These are phyloP conservation scores for Intellagama lesueurii DNA, from an alignment of 2,797 vertebrate genomes.

Conservation along the genomic window DNA sequence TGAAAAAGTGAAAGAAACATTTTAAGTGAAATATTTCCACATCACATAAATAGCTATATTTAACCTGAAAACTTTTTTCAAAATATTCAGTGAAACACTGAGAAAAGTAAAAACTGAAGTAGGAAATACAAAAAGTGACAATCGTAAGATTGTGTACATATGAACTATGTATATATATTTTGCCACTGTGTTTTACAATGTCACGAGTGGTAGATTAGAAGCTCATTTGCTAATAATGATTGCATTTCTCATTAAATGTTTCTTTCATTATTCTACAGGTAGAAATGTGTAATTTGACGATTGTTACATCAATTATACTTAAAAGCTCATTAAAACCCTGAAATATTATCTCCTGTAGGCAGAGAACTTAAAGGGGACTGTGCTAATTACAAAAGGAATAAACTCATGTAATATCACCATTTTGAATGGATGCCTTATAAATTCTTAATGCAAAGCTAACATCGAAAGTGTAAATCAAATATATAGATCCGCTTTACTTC, in stretches of 20 bases:
- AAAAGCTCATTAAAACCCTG: constrained; percentile 87
- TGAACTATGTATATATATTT: constrained; percentile 42
- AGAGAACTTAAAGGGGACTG: constrained; percentile 83
- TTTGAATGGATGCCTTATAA: constrained; percentile 86
- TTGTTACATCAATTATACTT: constrained; percentile 88
- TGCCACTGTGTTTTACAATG: constrained; percentile 82
- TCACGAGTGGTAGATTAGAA: constrained; percentile 83
- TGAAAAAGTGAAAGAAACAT: constrained; percentile 43
- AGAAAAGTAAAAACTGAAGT: constrained; percentile 4
- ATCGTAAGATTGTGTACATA: constrained; percentile 66
- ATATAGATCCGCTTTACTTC: constrained; percentile 86
- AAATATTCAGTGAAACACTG: neutral
- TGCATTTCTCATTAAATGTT: constrained; percentile 87
- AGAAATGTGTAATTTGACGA: constrained; percentile 84
- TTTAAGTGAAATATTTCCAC: neutral
- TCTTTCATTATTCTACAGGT: constrained; percentile 87
- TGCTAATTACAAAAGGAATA: constrained; percentile 88
- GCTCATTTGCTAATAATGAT: constrained; percentile 87
- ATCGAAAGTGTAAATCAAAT: constrained; percentile 89
- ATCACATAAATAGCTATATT: neutral
- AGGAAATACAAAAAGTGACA: constrained; percentile 61
- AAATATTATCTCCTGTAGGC: constrained; percentile 86
- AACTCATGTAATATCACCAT: constrained; percentile 85
- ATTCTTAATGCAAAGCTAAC: constrained; percentile 90
- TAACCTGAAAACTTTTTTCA: neutral